These are phyloP conservation scores for Cydia splendana DNA, from an alignment of 1,140 invertebrate species.

Conservation along the genomic window DNA sequence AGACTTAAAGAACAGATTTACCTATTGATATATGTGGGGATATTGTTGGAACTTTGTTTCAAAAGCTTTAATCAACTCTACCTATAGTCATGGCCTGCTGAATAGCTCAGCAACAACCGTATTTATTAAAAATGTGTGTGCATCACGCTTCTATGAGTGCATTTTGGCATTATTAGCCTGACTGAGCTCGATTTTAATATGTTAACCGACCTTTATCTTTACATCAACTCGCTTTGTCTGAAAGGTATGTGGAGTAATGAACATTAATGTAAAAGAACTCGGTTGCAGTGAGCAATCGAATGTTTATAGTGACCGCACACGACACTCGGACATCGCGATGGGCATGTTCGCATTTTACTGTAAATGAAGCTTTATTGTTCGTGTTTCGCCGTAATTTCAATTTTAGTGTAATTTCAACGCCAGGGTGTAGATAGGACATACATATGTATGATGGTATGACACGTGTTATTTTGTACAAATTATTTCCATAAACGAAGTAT, in stretches of 20 bases:
- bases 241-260: slow-evolving; percentile 17
- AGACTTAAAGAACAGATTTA: background rate
- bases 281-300: slow-evolving; percentile 34
- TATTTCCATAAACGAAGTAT: no score
- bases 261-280: slow-evolving; percentile 30
- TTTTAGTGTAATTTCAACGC: slow-evolving; percentile 15
- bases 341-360: slow-evolving; percentile 43
- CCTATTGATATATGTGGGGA: background rate
- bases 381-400: slow-evolving; percentile 46
- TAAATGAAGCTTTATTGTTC: slow-evolving; percentile 51
- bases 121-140: background rate
- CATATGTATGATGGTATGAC: slow-evolving; percentile 16
- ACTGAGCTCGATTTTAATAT: no score
- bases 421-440: background rate
- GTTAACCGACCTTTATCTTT: background rate
- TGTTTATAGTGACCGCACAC: slow-evolving; percentile 33
- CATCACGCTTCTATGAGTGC: background rate
- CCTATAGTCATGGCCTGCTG: background rate
- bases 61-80: background rate
- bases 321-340: slow-evolving; percentile 27
- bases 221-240: background rate
- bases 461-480: no score
- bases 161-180: no score
- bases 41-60: background rate
- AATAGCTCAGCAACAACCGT: background rate